Evolutionary conservation across 2,797 vertebrate genomes (phyloP).

Genomic region (Poeciliopsis presidionis): DNA sequence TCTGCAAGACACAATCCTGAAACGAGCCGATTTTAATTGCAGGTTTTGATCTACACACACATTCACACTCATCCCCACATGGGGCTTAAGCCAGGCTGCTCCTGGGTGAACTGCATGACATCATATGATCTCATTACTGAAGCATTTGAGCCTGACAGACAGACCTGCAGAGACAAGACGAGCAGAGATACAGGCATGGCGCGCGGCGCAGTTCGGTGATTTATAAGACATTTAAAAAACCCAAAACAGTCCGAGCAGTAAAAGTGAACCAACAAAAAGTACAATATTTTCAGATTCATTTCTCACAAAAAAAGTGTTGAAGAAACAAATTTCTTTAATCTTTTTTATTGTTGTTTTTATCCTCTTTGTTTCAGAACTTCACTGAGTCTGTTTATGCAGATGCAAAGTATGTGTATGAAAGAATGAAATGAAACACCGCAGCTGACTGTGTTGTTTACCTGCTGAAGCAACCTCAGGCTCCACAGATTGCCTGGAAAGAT

Average conservation of each 20-base stretch:
- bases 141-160: conserved; percentile 71
- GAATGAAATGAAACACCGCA: background rate
- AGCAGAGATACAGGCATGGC: conserved; percentile 18
- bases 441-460: too few relatives aligned
- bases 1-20: background rate
- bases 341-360: background rate
- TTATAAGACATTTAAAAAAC: background rate
- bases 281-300: background rate
- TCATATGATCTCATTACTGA: conserved; percentile 85
- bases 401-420: too few relatives aligned
- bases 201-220: background rate
- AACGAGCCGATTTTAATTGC: background rate
- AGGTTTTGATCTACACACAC: background rate
- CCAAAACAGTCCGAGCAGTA: background rate
- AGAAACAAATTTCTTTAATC: background rate
- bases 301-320: background rate
- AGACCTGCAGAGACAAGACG: conserved; percentile 78
- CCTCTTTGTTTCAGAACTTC: background rate
- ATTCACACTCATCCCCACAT: conserved; percentile 5
- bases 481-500: conserved; percentile 3
- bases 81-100: conserved; percentile 43
- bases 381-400: too few relatives aligned
- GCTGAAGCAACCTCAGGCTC: background rate
- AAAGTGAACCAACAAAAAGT: background rate
- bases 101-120: conserved; percentile 75